Evolutionary conservation across 1,140 invertebrate species (phyloP), one percentile per base, ranked within the genome.

Genomic region (Neodiprion lecontei): DNA sequence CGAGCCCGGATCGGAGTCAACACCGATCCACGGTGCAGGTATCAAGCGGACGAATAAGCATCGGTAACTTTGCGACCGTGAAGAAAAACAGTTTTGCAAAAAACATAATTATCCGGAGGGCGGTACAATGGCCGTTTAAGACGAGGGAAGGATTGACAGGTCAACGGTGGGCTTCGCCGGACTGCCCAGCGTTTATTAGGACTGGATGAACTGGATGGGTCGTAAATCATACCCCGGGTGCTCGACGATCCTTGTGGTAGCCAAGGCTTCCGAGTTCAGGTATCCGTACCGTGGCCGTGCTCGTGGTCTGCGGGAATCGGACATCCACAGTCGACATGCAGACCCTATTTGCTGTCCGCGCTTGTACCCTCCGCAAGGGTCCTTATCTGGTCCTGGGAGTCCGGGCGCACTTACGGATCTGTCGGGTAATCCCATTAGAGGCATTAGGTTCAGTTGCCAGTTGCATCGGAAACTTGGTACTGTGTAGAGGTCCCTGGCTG

Each of bases 371-470:
- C 53, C 53, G 53, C 49, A 53, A 79, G 76, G 73, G 80, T 67
- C 79, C 67, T 61, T 61, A 61, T 61, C 53, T 61, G 53, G 53
- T 4, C 53, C 53, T 12, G 53, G 53, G n/a, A 17, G 11, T 17
- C 53, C 11, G 53, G 53, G n/a, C 53, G 67, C 40, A 69, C 67
- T 80, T 74, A 77, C 77, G 77, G 75, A 82, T 77, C 79, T 78
- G 81, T 81, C 76, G 68, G 71, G 72, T 83, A 82, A 84, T 83
- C 83, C 80, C 83, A 82, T 82, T 84, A 83, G 78, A 61, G 48
- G 72, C 67, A 72, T 70, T 74, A 73, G 69, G 79, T 76, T 70
- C 70, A 75, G 75, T 79, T 77, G 70, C 75, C 72, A 75, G 75
- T 79, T 79, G 70, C 69, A 61, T 67, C 23, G 73, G 66, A 70